Base-by-base conservation (phyloP, 2,888 invertebrate genomes). In the Odontomyia ornata region DNA sequence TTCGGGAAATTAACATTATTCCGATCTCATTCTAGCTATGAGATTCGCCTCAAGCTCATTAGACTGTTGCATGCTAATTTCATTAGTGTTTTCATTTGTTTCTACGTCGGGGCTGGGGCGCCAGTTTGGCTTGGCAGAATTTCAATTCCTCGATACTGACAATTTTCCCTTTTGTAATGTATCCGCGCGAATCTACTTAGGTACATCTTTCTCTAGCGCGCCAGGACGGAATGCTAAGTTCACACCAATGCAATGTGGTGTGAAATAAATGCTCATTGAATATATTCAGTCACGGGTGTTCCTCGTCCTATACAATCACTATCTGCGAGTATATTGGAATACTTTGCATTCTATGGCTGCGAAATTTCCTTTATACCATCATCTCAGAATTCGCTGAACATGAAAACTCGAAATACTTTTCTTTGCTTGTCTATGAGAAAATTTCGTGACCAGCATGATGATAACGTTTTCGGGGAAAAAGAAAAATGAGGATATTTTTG, bases 361-460 rank as follows among this genome's bases (percentile, higher is more conserved):
- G 30, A 46, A 27, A 67, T 67, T 46, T 69, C 69, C 46, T 69
- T 69, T 47, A 36, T 15, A 15, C 52, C 52, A 52, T 52, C n/a
- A 46, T 27, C 69, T 25, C 13, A 21, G 27, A 69, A 46, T 47
- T 27, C 69, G 47, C 15, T 13, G 27, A 69, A 46, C 27, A 67
- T 27, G 67, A 46, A 69, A 67, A 46, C 28, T 46, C 21, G n/a
- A 23, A 46, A 69, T 69, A 47, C 46, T 69, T 69, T 69, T 69
- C 47, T 47, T 47, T 46, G 5, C 13, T 69, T 69, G 69, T 21
- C 67, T 67, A 21, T 36, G 46, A 46, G 46, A 13, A 69, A 46
- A 69, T 9, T 47, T 69, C 69, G 69, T 69, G 69, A 69, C 69
- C 47, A 43, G 69, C 36, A 46, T 69, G 25, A 11, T 69, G 25